Evolutionary conservation across 2,888 invertebrate genomes (phyloP).

Genomic region (Empis livida): DNA sequence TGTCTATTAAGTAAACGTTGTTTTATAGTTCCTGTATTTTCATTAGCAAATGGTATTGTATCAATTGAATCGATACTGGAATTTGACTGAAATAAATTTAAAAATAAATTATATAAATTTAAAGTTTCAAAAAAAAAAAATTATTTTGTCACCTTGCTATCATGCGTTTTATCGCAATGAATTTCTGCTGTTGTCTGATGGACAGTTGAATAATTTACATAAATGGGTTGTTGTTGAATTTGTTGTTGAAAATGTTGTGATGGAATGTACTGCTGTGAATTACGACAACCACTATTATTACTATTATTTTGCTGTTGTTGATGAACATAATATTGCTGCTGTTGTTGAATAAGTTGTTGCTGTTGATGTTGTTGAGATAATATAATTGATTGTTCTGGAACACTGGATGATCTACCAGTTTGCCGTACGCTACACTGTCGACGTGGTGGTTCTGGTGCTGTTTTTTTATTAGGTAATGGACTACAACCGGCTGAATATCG

Average conservation of each 20-base stretch:
- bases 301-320: slow-evolving; percentile 15
- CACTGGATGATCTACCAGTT: slow-evolving; percentile 16
- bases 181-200: slow-evolving; percentile 50
- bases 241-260: slow-evolving; percentile 20
- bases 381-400: slow-evolving; percentile 12
- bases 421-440: slow-evolving; percentile 46
- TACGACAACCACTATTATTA: slow-evolving; percentile 11
- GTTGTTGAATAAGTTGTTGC: slow-evolving; percentile 10
- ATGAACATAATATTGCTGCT: slow-evolving; percentile 16
- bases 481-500: slow-evolving; percentile 50
- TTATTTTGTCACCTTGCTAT: slow-evolving; percentile 25
- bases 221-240: slow-evolving; percentile 29
- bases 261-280: slow-evolving; percentile 23
- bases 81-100: slow-evolving; percentile 54
- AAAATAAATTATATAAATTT: slow-evolving; percentile 25
- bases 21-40: slow-evolving; percentile 96
- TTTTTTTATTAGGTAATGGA: slow-evolving; percentile 62
- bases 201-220: slow-evolving; percentile 36
- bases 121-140: background rate
- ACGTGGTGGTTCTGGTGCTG: slow-evolving; percentile 70
- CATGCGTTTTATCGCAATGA: slow-evolving; percentile 37
- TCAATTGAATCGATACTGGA: slow-evolving; percentile 89
- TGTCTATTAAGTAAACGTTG: slow-evolving; percentile 52
- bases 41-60: slow-evolving; percentile 93
- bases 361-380: slow-evolving; percentile 13